Evolutionary conservation across 2,797 vertebrate species (phyloP), one percentile per base, ranked within the genome.

Genomic region (Clarias fuscus): DNA sequence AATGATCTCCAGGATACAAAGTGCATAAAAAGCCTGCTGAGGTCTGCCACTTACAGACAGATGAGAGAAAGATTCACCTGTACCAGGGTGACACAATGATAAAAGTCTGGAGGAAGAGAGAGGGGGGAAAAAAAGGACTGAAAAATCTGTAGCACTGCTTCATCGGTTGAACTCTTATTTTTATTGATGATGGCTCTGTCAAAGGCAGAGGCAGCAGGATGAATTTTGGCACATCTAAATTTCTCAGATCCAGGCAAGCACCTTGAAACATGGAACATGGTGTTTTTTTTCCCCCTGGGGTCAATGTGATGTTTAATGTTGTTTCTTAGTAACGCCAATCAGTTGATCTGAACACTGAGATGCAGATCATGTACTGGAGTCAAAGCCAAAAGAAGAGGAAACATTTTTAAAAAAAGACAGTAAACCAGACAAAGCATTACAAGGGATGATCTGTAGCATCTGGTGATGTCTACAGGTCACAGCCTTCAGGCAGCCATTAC

Each of bases 181-280:
- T 82, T 53, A 82, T 59, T 76, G 85, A 82, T 82, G 43, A 86
- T 18, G 56, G 75, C 56, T 62, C 68, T 75, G 82, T 72, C 67
- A 83, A 59, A n/a, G 40, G 6, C 24, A 40, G 48, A 53, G 48
- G 68, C 27, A 27, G 56, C 30, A 43, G 65, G 30, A 61, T 5
- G 22, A 72, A 61, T 72, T 67, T n/a, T 53, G 61, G 80, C n/a
- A 82, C 64, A 5, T 82, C 64, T 56, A 53, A 67, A 82, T 82
- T 56, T 82, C 64, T 82, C 64, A 20, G 24, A 68, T 67, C 43
- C 80, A 56, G 56, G 64, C 43, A 53, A 27, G 5, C 43, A 56
- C 40, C 40, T 62, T 30, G n/a, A 30, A 53, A 82, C 14, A 48
- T 30, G 37, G 40, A n/a, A 15, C 8, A 20, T 7, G 17, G 15